A percentile compares a stretch with the other conserved stretches of the same genome.
Evolutionary conservation across 2,888 invertebrate genomes (phyloP).

Genomic region (Stenodema calcarata): DNA sequence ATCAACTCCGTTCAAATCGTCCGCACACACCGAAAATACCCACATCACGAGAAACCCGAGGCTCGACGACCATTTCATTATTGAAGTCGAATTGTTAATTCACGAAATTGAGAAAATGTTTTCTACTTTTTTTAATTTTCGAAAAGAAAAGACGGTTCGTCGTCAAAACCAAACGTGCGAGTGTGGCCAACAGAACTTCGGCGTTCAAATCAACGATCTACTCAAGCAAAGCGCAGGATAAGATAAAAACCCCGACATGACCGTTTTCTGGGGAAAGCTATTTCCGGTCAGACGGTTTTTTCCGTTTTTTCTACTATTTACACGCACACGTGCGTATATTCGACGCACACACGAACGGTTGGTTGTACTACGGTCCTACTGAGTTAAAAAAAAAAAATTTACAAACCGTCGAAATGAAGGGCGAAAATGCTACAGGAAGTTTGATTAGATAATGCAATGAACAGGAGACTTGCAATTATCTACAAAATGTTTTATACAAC

Average conservation of each 20-base stretch:
- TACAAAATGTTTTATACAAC: too few relatives aligned
- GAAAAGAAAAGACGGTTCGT: background rate
- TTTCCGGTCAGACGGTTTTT: background rate
- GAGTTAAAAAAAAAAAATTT: too few relatives aligned
- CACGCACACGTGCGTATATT: too few relatives aligned
- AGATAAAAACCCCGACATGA: background rate
- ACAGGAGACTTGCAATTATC: too few relatives aligned
- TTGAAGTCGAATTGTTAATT: background rate
- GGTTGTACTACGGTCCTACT: too few relatives aligned
- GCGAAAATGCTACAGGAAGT: too few relatives aligned
- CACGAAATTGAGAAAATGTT: too few relatives aligned
- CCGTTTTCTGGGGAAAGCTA: background rate
- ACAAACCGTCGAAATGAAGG: too few relatives aligned
- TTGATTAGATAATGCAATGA: too few relatives aligned
- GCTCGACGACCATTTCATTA: background rate
- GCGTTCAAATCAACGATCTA: background rate
- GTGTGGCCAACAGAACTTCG: background rate
- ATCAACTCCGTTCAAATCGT: background rate
- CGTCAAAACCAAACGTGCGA: background rate
- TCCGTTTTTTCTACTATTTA: too few relatives aligned
- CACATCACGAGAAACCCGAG: background rate
- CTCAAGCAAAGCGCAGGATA: background rate
- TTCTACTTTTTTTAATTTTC: too few relatives aligned
- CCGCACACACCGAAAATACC: background rate
- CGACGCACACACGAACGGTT: too few relatives aligned